These are phyloP conservation scores for Drosophila nr. fundita DNA, from an alignment of 2,888 invertebrate genomes.

Conservation along the genomic window DNA sequence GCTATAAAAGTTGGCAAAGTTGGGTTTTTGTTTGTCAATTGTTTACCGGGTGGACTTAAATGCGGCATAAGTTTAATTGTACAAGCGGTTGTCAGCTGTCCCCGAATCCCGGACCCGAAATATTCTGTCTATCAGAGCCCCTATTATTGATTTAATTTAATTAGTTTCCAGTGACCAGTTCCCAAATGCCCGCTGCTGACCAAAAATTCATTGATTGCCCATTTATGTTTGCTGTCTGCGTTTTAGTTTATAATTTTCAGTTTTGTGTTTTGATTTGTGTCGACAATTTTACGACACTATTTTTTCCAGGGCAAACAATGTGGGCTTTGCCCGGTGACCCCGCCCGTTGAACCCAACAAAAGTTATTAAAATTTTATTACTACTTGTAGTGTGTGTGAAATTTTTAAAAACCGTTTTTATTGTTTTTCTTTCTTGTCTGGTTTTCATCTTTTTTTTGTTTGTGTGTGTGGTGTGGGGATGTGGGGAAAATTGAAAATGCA, in stretches of 20 bases:
- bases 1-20: constrained; percentile 32
- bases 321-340: constrained; percentile 48
- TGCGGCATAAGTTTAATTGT: constrained; percentile 53
- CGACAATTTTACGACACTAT: constrained; percentile 47
- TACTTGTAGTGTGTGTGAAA: constrained; percentile 47
- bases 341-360: constrained; percentile 56
- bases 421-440: constrained; percentile 34
- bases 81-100: constrained; percentile 35
- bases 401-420: constrained; percentile 50
- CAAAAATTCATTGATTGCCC: constrained; percentile 51
- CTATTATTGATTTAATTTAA: constrained; percentile 76
- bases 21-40: constrained; percentile 50
- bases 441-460: neutral
- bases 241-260: constrained; percentile 62
- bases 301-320: constrained; percentile 34
- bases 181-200: constrained; percentile 29
- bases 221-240: constrained; percentile 62
- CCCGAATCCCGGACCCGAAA: constrained; percentile 1
- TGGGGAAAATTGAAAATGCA: constrained; percentile 47
- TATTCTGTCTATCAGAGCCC: constrained; percentile 27
- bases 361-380: constrained; percentile 72
- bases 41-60: constrained; percentile 13
- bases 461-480: neutral
- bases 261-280: constrained; percentile 59
- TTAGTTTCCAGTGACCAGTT: constrained; percentile 58